Base-by-base conservation (phyloP, 2,888 invertebrate species). In the Parnassius glacialis region DNA sequence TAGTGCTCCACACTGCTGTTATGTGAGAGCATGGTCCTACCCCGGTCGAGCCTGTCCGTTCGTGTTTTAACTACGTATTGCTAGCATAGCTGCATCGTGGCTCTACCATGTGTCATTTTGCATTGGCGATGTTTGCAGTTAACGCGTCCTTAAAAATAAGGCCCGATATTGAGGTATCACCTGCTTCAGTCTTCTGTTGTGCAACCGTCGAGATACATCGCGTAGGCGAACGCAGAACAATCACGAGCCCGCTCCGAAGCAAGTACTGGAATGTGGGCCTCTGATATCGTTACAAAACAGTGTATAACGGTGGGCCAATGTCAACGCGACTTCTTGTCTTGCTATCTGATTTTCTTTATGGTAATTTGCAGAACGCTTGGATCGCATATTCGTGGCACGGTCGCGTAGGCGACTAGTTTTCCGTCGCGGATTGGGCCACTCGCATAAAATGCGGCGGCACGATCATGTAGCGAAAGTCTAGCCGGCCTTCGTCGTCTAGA, bases 401-500 rank as follows among this genome's bases (percentile, higher is more conserved):
- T 78, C 77, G 85, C 78, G 89, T 87, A 81, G 89, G 89, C 85
- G 90, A 84, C 80, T 84, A 84, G 82, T 87, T 87, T 86, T 84
- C 88, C 83, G 78, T 78, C 73, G 71, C 83, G 74, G 81, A 81
- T 84, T 81, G 84, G 84, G 83, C 81, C 78, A 75, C 76, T 78
- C 80, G 80, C 75, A 79, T 81, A 81, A 34, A 34, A 81, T 83
- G 76, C 78, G 73, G 78, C 78, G 76, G 74, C 69, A 71, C 70
- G 70, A 70, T 73, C 71, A 16, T 44, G 75, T 74, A 85, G 90
- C 90, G 90, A 91, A 91, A 90, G 90, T 90, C 85, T 89, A 67
- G 81, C 76, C 84, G 90, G 87, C 90, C 90, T 90, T 91, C 90
- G 79, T 73, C 73, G 77, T 73, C 89, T 85, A 80, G 85, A 87